These are phyloP conservation scores for Chymomyza amoena DNA, from an alignment of 2,888 invertebrate species.

Conservation along the genomic window DNA sequence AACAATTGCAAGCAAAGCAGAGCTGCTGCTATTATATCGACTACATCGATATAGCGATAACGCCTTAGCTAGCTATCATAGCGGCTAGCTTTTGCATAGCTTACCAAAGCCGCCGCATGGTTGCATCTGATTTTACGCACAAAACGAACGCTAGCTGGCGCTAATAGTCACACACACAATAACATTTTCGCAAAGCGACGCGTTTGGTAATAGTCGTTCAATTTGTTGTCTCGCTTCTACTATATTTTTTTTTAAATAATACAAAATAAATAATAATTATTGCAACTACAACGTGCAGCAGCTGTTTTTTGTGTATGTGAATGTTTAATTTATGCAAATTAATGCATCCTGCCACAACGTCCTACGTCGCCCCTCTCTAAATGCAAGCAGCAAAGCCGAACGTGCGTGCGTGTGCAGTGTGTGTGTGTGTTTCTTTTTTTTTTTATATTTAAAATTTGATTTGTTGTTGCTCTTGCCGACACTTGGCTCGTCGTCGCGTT, in stretches of 20 bases:
- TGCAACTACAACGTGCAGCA: not conserved
- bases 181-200: not conserved
- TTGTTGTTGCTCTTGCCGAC: constrained; percentile 2
- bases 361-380: not conserved
- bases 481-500: not conserved
- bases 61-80: not conserved
- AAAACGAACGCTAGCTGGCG: constrained; percentile 1
- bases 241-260: not conserved
- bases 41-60: not conserved
- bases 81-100: not conserved
- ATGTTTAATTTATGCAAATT: not conserved
- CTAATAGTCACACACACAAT: not conserved
- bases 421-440: not conserved
- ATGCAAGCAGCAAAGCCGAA: not conserved
- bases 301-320: not conserved
- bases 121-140: not conserved
- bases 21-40: not conserved
- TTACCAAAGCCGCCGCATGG: not conserved
- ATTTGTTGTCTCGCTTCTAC: not conserved
- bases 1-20: not conserved
- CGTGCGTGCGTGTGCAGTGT: not conserved
- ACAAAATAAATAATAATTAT: not conserved
- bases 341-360: not conserved
- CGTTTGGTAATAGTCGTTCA: not conserved
- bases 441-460: not conserved